These are phyloP conservation scores for Thaumetopoea pityocampa DNA, from an alignment of 1,140 invertebrate species.

Conservation along the genomic window DNA sequence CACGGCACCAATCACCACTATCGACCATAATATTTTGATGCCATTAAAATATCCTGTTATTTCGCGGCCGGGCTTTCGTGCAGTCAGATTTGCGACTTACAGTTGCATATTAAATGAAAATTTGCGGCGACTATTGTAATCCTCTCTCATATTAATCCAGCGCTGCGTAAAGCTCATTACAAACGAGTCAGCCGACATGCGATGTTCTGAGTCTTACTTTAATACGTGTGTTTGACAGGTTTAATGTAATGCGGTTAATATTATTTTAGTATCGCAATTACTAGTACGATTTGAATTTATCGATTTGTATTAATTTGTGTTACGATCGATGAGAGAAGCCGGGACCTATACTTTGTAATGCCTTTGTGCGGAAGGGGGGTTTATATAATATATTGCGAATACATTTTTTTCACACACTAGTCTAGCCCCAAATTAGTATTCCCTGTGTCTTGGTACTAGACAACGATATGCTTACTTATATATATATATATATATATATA, in stretches of 20 bases:
- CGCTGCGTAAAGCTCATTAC: constrained; percentile 29
- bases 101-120: constrained; percentile 21
- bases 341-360: no score
- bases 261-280: constrained; percentile 12
- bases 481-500: no score
- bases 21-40: constrained; percentile 12
- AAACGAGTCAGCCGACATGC: constrained; percentile 29
- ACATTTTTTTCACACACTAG: no score
- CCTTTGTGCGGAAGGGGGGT: no score
- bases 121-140: constrained; percentile 25
- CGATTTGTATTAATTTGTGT: constrained; percentile 2
- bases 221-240: constrained; percentile 29
- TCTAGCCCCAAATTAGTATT: no score
- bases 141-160: constrained; percentile 26
- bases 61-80: neutral
- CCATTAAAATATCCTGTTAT: constrained; percentile 4
- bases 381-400: no score
- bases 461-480: no score
- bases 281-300: constrained; percentile 6
- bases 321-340: neutral
- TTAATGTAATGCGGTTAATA: constrained; percentile 21
- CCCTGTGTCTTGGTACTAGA: no score
- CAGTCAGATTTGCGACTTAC: neutral
- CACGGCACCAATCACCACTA: no score
- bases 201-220: constrained; percentile 27